Base-by-base conservation (phyloP, 2,113 vertebrate genomes). In the Neofelis nebulosa region DNA sequence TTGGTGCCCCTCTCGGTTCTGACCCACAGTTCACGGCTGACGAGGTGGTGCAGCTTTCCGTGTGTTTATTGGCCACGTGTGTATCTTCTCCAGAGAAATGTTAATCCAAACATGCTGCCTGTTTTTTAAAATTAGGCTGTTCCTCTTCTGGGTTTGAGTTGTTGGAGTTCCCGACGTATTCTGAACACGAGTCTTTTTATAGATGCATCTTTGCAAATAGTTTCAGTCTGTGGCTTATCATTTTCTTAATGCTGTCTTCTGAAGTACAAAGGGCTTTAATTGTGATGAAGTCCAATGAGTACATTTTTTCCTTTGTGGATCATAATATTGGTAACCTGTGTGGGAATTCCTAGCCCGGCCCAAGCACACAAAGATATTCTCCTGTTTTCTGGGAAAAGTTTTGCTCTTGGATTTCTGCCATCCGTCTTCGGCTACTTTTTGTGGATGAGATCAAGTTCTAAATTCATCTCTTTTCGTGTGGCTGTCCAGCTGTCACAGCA, bases 11-110 rank as follows among this genome's bases (percentile, higher is more conserved):
- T 9, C 1, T 6, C 4, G 16, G 8, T 12, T 29, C 21, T 23
- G 21, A 41, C 18, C 19, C 7, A 12, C 52, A 0, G 29, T 36
- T 36, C 4, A 21, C 2, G 1, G n/a, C 8, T 0, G 0, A 7
- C 3, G 29, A 3, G 8, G 18, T 1, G 3, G 5, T 38, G 33
- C 36, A 33, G 55, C 61, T 71, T 63, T 63, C 2, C 7, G 0
- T 15, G 29, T 31, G 50, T 18, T 27, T 4, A 0, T 9, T 14
- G 33, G 45, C 55, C 45, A 3, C 29, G 3, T 57, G 31, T 15
- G 9, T 0, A 0, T 52, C 83, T 80, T 27, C 33, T 48, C 31
- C 29, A 25, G 38, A 29, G 27, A 79, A 27, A 27, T 7, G 27
- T 61, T 13, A 29, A 16, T 45, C 33, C 48, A 68, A 12, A 25